Evolutionary conservation across 1,140 invertebrate species (phyloP).

Genomic region (Dendrolimus punctatus): DNA sequence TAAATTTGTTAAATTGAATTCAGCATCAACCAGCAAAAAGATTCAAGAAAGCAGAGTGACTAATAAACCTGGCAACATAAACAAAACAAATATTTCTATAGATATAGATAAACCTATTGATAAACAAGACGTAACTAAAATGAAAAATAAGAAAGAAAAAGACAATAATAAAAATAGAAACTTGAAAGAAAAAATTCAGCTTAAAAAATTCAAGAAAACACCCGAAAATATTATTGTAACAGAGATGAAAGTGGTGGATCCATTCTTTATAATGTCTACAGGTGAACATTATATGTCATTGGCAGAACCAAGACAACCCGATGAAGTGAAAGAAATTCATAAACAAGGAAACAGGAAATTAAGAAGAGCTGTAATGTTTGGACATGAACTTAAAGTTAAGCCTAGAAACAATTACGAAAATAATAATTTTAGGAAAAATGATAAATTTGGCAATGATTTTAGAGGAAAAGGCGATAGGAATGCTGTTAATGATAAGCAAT

Average conservation of each 20-base stretch:
- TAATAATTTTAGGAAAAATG: conserved; percentile 13
- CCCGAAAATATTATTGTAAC: conserved; percentile 21
- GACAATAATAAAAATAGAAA: conserved; percentile 50
- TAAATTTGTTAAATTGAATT: neutral
- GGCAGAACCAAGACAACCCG: conserved; percentile 58
- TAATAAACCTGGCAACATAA: neutral
- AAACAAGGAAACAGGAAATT: conserved; percentile 56
- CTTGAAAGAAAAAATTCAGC: conserved; percentile 48
- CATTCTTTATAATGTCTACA: conserved; percentile 73
- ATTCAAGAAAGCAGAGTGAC: neutral
- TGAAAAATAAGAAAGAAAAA: conserved; percentile 31
- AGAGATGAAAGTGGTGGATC: conserved; percentile 62
- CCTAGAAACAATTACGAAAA: conserved; percentile 24
- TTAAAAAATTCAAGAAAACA: conserved; percentile 52
- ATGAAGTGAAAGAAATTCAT: conserved; percentile 59
- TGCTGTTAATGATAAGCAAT: neutral
- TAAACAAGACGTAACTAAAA: conserved; percentile 12
- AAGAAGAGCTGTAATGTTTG: conserved; percentile 62
- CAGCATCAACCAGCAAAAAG: too few species aligned
- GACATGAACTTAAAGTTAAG: conserved; percentile 49
- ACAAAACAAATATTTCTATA: neutral
- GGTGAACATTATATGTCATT: conserved; percentile 73
- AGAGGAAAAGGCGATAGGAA: too few species aligned
- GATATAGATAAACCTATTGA: neutral
- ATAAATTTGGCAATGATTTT: too few species aligned